phyloP scores from a whole-genome alignment of 1,140 invertebrate genomes.

The Belonocnema kinseyi region DNA sequence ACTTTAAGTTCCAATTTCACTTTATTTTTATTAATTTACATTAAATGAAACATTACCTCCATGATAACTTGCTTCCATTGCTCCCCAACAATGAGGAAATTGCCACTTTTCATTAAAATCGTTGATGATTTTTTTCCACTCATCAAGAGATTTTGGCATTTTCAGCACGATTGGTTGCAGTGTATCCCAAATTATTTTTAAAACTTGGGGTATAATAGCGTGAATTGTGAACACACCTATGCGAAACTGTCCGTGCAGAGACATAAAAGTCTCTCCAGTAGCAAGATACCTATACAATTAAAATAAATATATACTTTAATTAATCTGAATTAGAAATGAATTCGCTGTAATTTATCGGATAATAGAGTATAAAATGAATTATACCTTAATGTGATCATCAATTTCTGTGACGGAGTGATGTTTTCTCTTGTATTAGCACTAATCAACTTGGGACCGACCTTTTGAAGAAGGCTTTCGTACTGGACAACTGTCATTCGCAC shows the following conservation, averaged over 20 bases:
- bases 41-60: background rate
- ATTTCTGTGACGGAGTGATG: too few species aligned
- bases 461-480: too few species aligned
- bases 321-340: too few species aligned
- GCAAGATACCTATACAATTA: background rate
- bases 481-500: too few species aligned
- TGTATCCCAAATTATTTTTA: background rate
- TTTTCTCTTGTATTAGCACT: too few species aligned
- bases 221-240: background rate
- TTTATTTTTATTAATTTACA: background rate
- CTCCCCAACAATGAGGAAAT: background rate
- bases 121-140: background rate
- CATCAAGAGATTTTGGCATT: background rate
- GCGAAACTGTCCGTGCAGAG: background rate
- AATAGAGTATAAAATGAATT: too few species aligned
- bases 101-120: slow-evolving; percentile 9
- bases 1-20: too few species aligned
- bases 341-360: too few species aligned
- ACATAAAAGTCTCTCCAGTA: background rate
- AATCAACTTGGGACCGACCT: too few species aligned
- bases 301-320: too few species aligned
- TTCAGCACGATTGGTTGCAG: too few species aligned
- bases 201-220: background rate
- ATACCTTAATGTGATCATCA: too few species aligned
- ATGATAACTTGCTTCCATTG: background rate